phyloP scores from a whole-genome alignment of 2,113 vertebrate genomes.

The Herpetotheres cachinnans region DNA sequence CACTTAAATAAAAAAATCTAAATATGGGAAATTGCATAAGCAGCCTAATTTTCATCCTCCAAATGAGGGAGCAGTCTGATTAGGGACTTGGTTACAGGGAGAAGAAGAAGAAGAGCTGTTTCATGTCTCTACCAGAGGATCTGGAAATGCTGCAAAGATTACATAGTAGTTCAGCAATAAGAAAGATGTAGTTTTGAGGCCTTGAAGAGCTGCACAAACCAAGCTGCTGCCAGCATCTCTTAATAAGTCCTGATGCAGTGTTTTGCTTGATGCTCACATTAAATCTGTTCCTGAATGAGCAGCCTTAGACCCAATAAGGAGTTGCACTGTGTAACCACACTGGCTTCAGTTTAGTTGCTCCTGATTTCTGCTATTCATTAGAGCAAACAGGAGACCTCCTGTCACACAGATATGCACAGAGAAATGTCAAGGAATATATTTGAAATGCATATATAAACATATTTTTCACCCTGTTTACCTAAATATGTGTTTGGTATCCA shows the following conservation, averaged over 20 bases:
- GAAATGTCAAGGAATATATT: neutral
- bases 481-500: neutral
- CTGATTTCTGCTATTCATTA: neutral
- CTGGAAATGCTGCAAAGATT: neutral
- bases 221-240: neutral
- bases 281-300: neutral
- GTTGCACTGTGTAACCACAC: neutral
- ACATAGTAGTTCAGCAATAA: neutral
- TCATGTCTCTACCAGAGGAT: neutral
- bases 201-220: neutral
- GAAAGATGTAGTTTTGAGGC: neutral
- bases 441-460: neutral
- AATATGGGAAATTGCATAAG: neutral
- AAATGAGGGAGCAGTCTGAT: neutral
- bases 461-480: neutral
- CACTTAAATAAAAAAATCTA: neutral
- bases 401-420: neutral
- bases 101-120: constrained; percentile 16
- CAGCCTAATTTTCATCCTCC: neutral
- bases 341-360: neutral
- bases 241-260: neutral
- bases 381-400: neutral
- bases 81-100: neutral
- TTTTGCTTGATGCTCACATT: neutral
- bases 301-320: neutral